phyloP scores from a whole-genome alignment of 2,888 invertebrate genomes.

The Tetragnatha montana region DNA sequence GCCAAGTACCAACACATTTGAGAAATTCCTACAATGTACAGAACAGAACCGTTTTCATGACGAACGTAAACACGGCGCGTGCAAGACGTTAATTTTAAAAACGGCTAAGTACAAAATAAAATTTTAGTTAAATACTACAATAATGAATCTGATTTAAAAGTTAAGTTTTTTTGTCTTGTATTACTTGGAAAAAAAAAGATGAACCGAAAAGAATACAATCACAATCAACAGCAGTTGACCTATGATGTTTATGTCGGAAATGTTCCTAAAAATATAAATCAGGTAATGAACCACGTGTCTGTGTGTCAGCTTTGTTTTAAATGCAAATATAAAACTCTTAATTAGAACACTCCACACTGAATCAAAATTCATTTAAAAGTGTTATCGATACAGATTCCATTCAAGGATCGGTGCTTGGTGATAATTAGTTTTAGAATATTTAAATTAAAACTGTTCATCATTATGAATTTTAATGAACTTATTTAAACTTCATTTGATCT shows the following conservation, averaged over 20 bases:
- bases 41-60: neutral
- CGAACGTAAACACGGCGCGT: neutral
- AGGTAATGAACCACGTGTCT: slow-evolving; percentile 58
- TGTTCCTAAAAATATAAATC: slow-evolving; percentile 37
- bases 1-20: too few species aligned
- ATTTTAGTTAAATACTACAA: neutral
- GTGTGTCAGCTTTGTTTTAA: neutral
- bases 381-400: too few species aligned
- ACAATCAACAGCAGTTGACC: slow-evolving; percentile 10
- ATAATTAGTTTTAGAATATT: too few species aligned
- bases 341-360: neutral
- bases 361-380: neutral
- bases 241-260: slow-evolving; percentile 57
- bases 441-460: too few species aligned
- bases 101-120: neutral
- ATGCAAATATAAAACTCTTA: neutral
- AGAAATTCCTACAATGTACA: too few species aligned
- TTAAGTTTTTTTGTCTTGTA: neutral
- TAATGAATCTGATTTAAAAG: neutral
- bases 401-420: too few species aligned
- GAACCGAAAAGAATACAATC: slow-evolving; percentile 31
- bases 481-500: too few species aligned
- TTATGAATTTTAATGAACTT: too few species aligned
- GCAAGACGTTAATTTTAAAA: neutral
- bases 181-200: slow-evolving; percentile 7